Conservation (phyloP, 2,797 vertebrate species). For the Nyctalus aviator region DNA sequence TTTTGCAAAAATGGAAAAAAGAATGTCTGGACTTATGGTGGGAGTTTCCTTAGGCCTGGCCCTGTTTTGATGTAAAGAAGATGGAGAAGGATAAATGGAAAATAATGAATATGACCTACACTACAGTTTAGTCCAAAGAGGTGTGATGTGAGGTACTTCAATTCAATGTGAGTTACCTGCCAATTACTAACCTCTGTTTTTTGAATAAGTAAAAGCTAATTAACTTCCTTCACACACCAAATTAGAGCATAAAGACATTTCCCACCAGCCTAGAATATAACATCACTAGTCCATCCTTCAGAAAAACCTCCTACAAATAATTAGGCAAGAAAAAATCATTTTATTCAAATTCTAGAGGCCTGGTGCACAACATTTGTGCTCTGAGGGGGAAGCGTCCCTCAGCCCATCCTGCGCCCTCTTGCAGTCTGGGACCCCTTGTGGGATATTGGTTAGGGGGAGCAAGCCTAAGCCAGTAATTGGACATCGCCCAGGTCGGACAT, state of each 20-base stretch:
- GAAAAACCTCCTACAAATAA: background rate
- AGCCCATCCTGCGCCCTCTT: no score
- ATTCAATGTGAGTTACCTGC: background rate
- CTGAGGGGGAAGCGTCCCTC: no score
- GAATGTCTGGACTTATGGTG: background rate
- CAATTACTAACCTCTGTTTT: constrained; percentile 13
- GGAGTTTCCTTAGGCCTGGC: background rate
- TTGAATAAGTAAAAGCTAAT: constrained; percentile 7
- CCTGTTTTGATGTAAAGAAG: background rate
- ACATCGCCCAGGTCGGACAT: no score
- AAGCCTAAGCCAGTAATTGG: no score
- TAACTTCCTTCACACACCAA: background rate
- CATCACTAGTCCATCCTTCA: background rate
- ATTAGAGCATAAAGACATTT: background rate
- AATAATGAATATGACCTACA: background rate
- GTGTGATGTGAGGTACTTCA: background rate
- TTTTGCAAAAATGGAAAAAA: background rate
- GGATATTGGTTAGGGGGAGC: no score
- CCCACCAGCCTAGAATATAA: background rate
- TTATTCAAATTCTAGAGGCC: constrained; percentile 1
- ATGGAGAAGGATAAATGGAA: background rate
- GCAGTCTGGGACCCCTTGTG: no score
- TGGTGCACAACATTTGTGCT: no score
- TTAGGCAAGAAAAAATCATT: background rate
- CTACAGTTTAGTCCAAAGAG: background rate